Evolutionary conservation across 2,797 vertebrate species (phyloP).

Genomic region (Sebastes hubbsi): DNA sequence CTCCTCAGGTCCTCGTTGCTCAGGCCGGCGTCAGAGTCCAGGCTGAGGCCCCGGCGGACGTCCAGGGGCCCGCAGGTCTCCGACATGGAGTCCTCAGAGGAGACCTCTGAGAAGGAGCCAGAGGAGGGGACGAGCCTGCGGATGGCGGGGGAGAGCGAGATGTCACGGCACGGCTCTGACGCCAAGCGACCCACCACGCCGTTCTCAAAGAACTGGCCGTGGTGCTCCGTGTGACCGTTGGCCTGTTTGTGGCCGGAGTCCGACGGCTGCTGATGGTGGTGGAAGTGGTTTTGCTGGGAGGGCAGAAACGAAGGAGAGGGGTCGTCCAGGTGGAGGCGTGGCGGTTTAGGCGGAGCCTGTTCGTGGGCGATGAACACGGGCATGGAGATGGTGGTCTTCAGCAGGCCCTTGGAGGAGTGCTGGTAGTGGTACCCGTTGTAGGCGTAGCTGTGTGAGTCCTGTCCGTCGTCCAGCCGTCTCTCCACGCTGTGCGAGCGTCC

Average conservation of each 20-base stretch:
- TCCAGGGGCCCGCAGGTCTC: conserved; percentile 72
- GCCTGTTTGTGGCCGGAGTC: neutral
- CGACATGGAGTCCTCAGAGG: conserved; percentile 84
- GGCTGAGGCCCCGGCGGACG: conserved; percentile 75
- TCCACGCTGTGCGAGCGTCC: conserved; percentile 74
- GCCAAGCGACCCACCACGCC: conserved; percentile 40
- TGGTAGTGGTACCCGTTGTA: conserved; percentile 74
- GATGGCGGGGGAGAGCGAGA: conserved; percentile 71
- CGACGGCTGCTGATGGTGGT: neutral
- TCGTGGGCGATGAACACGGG: conserved; percentile 82
- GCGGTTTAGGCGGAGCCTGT: conserved; percentile 86
- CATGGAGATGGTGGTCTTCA: conserved; percentile 85
- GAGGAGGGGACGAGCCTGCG: conserved; percentile 78
- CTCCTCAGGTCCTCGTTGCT: conserved; percentile 84
- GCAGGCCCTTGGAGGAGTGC: conserved; percentile 63
- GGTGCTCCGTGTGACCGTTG: neutral
- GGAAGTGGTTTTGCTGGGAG: conserved; percentile 29
- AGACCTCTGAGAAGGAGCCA: conserved; percentile 81
- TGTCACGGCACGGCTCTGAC: conserved; percentile 68
- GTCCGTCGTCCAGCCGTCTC: conserved; percentile 47
- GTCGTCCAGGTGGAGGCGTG: conserved; percentile 85
- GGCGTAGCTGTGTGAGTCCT: conserved; percentile 54
- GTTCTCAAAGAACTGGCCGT: conserved; percentile 61
- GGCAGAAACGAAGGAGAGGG: conserved; percentile 37
- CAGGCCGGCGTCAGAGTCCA: conserved; percentile 82